Base-by-base conservation (phyloP, 2,113 vertebrate genomes). In the Melozone crissalis region DNA sequence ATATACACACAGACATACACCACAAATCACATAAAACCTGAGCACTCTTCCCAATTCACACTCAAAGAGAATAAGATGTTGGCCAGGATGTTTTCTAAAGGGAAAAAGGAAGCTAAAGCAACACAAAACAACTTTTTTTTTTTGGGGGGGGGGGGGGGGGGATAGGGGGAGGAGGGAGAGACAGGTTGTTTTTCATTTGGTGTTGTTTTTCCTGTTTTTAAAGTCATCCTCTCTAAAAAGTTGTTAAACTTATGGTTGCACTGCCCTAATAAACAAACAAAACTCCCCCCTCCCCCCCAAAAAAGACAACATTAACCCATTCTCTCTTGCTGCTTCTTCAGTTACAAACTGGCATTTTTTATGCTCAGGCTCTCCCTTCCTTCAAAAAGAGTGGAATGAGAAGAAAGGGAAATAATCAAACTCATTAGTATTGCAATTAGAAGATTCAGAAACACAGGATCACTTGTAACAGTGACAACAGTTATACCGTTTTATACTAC, bases 71-170 rank as follows among this genome's bases (percentile, higher is more conserved):
- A 35, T 4, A 76, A 79, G 54, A 13, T 3, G 6, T 27, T 63
- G 66, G 23, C 33, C 44, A 78, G 16, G 52, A 68, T 33, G 22
- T 63, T 78, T 37, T 62, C 35, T 35, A 19, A 78, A 41, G 52
- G 27, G 27, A 5, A 84, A 83, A 59, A 49, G 51, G 41, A 81
- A 78, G 51, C 13, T 58, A 58, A 87, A 80, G 33, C 30, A 72
- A 43, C 31, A 79, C 15, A 80, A 54, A 77, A 57, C 20, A 72
- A 28, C 15, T 13, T 33, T 41, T 61, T 39, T 76, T 13, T 21
- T 17, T 11, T 4, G 3, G 4, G 9, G 5, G 12, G 3, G 2
- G 3, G 7, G 4, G 3, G 4, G 9, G 5, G 12, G 3, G 2
- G 3, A 9, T 7, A 3, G 14, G 3, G 9, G 11, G 5, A 19